Conservation (phyloP, 2,888 invertebrate species). For the Byasa hedistus region DNA sequence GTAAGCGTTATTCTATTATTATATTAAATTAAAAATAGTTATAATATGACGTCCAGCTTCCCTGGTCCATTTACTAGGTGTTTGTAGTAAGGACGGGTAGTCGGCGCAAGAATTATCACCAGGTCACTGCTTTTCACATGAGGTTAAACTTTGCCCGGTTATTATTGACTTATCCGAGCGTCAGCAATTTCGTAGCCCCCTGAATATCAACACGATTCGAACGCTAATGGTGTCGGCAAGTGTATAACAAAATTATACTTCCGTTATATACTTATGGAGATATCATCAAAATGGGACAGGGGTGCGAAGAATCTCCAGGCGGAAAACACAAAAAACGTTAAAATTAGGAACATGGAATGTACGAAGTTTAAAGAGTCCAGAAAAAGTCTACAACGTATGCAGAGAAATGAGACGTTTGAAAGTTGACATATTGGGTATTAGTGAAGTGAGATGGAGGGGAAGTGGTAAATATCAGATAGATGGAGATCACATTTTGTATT, state of each 20-base stretch:
- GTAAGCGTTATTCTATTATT: too few relatives aligned
- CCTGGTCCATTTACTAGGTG: too few relatives aligned
- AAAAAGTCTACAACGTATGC: background rate
- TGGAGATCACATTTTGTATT: too few relatives aligned
- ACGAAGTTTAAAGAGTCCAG: background rate
- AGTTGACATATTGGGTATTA: too few relatives aligned
- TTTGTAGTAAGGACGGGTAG: background rate
- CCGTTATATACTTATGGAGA: too few relatives aligned
- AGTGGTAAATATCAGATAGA: too few relatives aligned
- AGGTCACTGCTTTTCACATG: slow-evolving; percentile 25
- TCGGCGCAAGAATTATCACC: slow-evolving; percentile 9
- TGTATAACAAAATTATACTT: too few relatives aligned
- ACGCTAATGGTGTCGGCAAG: background rate
- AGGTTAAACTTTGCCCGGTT: slow-evolving; percentile 21
- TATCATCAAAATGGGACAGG: background rate
- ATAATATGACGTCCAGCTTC: too few relatives aligned
- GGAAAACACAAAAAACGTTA: background rate
- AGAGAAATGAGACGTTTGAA: background rate
- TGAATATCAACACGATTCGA: background rate
- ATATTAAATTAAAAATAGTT: too few relatives aligned
- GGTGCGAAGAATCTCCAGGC: background rate
- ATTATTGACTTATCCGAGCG: slow-evolving; percentile 3
- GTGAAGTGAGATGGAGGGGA: too few relatives aligned
- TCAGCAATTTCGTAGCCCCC: slow-evolving; percentile 5
- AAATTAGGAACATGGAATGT: background rate